Conservation (phyloP, 2,113 vertebrate genomes). For the Chlorodrepanis virens region DNA sequence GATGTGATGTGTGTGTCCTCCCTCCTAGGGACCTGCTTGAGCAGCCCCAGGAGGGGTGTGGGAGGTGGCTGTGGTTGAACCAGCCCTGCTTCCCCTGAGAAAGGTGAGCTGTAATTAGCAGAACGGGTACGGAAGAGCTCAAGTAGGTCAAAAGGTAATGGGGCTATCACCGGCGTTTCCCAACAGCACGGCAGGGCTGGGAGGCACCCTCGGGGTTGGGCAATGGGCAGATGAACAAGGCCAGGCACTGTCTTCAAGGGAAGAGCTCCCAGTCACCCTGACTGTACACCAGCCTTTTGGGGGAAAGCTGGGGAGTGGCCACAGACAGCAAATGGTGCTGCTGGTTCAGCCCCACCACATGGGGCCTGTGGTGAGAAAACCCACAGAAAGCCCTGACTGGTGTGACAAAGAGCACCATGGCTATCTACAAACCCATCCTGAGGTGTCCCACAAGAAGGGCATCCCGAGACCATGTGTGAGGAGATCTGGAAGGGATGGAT, state of each 20-base stretch:
- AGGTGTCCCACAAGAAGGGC: not conserved
- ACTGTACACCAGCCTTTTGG: accelerated
- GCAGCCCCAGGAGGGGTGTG: conserved; percentile 6
- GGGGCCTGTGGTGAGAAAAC: not conserved
- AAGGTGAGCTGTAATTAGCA: conserved; percentile 35
- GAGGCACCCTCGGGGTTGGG: not conserved
- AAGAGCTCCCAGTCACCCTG: not conserved
- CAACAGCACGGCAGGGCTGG: accelerated
- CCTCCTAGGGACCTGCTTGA: not conserved
- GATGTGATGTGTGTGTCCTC: not conserved
- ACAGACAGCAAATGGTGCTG: not conserved
- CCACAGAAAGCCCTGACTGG: not conserved
- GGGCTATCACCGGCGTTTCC: not conserved
- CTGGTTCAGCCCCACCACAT: not conserved
- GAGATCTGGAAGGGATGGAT: not conserved
- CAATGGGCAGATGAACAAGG: not conserved
- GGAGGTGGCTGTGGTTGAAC: not conserved
- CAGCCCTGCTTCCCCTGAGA: not conserved
- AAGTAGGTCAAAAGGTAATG: conserved; percentile 64
- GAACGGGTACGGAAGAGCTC: not conserved
- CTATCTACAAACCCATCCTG: not conserved
- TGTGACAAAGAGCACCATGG: not conserved
- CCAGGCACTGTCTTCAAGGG: not conserved
- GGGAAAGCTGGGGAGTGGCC: not conserved
- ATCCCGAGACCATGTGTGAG: accelerated